Base-by-base conservation (phyloP, 2,113 vertebrate genomes). In the Syrmaticus mikado region DNA sequence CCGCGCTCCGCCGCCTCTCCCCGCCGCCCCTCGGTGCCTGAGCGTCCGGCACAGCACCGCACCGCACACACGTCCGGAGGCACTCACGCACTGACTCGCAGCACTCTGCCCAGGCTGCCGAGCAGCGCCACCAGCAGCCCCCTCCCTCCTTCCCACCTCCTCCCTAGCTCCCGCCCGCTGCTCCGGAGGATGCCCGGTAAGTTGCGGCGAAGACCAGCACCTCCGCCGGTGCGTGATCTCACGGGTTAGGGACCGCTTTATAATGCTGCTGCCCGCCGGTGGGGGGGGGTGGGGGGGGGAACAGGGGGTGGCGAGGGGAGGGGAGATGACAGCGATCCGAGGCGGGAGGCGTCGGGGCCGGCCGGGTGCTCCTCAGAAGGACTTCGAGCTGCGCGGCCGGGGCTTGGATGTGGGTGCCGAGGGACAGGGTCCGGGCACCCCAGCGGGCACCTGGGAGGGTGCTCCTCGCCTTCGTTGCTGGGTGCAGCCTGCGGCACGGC, bases 1-100 rank as follows among this genome's bases (percentile, higher is more conserved):
- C 65, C 79, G 95, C 97, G 95, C 96, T 95, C 95, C 85, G 53
- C 92, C 72, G 92, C 96, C 53, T 74, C 93, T 28, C 66, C n/a
- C 60, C 45, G 27, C 30, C 71, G 65, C 65, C 61, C 36, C 22
- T 13, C 55, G 34, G 70, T 46, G 82, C 81, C 64, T 32, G 68
- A 92, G 52, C 65, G 40, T 38, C 85, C 81, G 20, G 85, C 81
- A 43, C 10, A 50, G 41, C 77, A 48, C 83, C 68, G 27, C 60
- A 72, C 82, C 27, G 19, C 55, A 43, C 65, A 24, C 66, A 25
- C 66, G 13, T 34, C 12, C 83, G 36, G 52, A 87, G 71, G 14
- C 84, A 74, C 75, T 67, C 77, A 60, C 87, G 87, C 61, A 8
- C 68, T 70, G 86, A 71, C 87, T 61, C 45, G 55, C 72, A 43